Conservation (phyloP, 1,140 invertebrate species). For the Mercenaria mercenaria region DNA sequence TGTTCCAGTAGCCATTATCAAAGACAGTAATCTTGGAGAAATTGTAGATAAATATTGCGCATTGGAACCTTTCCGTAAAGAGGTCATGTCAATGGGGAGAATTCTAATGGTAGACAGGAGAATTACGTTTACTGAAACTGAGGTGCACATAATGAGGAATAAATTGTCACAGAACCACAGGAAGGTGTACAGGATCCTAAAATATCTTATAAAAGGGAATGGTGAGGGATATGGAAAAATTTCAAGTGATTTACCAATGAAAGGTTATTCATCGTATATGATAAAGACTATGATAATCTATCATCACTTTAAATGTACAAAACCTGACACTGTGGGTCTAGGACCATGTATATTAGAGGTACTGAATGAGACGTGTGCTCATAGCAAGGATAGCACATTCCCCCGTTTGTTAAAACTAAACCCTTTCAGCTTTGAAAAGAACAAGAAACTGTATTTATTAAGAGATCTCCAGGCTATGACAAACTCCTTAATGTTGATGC, state of each 20-base stretch:
- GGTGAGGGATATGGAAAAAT: not conserved
- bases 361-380: not conserved
- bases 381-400: not conserved
- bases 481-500: too few relatives aligned
- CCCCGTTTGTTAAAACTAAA: not conserved
- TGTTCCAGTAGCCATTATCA: not conserved
- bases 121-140: not conserved
- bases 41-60: not conserved
- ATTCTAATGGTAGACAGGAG: not conserved
- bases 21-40: not conserved
- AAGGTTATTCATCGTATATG: not conserved
- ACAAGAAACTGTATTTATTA: too few relatives aligned
- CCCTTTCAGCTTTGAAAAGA: too few relatives aligned
- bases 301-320: not conserved
- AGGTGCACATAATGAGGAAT: not conserved
- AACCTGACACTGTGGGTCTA: not conserved
- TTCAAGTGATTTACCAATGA: too few relatives aligned
- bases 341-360: not conserved
- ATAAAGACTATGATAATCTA: not conserved
- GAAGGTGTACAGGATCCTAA: not conserved
- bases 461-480: too few relatives aligned
- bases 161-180: not conserved
- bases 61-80: not conserved
- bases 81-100: not conserved
- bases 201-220: not conserved